phyloP scores from a whole-genome alignment of 2,797 vertebrate genomes.

The Chiroxiphia lanceolata region DNA sequence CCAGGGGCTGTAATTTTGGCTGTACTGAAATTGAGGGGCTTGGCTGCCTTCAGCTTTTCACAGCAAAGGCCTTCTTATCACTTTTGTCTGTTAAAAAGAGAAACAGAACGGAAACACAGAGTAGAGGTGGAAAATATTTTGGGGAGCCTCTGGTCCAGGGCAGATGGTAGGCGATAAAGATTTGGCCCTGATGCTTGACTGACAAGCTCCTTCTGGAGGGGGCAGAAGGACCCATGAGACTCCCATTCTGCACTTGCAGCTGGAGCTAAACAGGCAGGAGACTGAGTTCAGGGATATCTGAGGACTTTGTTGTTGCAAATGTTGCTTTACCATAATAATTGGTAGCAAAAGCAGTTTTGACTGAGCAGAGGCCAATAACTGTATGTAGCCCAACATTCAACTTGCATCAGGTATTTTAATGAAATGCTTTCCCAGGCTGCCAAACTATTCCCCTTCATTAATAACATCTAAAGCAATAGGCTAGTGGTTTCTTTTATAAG shows the following conservation, averaged over 20 bases:
- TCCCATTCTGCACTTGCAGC: fast-evolving
- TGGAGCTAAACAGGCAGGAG: neutral
- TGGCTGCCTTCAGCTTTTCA: neutral
- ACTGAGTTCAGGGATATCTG: neutral
- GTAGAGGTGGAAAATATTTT: neutral
- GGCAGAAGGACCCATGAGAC: neutral
- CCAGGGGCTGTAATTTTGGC: neutral
- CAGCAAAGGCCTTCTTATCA: neutral
- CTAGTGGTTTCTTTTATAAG: neutral
- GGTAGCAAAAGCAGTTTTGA: neutral
- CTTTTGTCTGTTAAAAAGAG: neutral
- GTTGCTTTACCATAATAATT: neutral
- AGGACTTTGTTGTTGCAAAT: neutral
- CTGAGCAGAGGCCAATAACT: neutral
- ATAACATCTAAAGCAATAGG: neutral
- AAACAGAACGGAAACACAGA: neutral
- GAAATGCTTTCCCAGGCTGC: neutral
- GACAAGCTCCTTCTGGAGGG: neutral
- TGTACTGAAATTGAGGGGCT: neutral
- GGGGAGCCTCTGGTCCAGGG: neutral
- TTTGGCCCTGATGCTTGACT: neutral
- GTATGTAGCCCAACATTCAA: neutral
- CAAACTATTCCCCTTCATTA: neutral
- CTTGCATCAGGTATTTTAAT: neutral
- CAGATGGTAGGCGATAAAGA: neutral